Base-by-base conservation (phyloP, 2,888 invertebrate genomes). In the Patella pellucida region DNA sequence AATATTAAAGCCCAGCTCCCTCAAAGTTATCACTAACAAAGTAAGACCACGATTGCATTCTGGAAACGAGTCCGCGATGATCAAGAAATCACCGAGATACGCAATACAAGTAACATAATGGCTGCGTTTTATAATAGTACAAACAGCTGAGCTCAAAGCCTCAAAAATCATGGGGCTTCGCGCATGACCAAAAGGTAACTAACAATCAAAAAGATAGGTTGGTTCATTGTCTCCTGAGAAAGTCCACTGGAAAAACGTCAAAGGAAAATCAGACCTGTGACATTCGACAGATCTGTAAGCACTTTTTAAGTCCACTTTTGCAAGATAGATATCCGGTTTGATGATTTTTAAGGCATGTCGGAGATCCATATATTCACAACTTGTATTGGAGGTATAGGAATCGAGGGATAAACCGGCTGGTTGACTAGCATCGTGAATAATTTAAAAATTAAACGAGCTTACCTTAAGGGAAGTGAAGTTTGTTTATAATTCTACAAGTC, bases 351-450 rank as follows among this genome's bases (percentile, higher is more conserved):
- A 41, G 12, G 69, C 69, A n/a, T 69, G 50, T 50, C 69, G 69
- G 50, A 69, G 41, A 41, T 69, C 41, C 69, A 69, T 69, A 41
- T 31, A 69, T 31, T 69, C 27, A 27, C 69, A 69, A 27, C n/a
- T 50, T 50, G 69, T 69, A 51, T 69, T 41, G 9, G 27, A 50
- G 15, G 50, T 50, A 19, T 41, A 69, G 19, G 69, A 41, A 14
- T 69, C 41, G 9, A 69, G 15, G 12, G 41, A 16, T n/a, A n/a
- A n/a, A n/a, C n/a, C n/a, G n/a, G n/a, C n/a, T n/a, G n/a, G n/a
- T n/a, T n/a, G n/a, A n/a, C n/a, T n/a, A n/a, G n/a, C n/a, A n/a
- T 23, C 12, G 5, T 27, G 27, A 27, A 27, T 27, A 27, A 27
- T 27, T n/a, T n/a, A n/a, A n/a, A n/a, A n/a, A n/a, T n/a, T n/a